Percentiles rank a stretch among this genome's conserved stretches.
These are phyloP conservation scores for Drymonia ruficornis DNA, from an alignment of 2,888 invertebrate species.

Conservation along the genomic window DNA sequence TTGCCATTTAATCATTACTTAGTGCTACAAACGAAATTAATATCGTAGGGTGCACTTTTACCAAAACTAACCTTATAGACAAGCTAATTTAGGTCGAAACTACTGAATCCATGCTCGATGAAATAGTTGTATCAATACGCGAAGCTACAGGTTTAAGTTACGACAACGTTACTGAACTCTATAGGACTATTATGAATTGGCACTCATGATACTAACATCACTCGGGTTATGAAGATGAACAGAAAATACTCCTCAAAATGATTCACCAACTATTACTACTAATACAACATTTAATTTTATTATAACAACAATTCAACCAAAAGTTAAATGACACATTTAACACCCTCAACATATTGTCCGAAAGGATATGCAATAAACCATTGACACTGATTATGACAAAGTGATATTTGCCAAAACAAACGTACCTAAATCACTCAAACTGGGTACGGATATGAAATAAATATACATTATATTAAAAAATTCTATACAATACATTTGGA, in stretches of 20 bases:
- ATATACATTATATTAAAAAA: conserved; percentile 1
- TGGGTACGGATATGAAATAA: conserved; percentile 32
- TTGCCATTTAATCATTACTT: conserved; percentile 19
- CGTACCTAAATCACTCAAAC: conserved; percentile 50
- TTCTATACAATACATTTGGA: conserved; percentile 66
- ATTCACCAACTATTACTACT: conserved; percentile 37
- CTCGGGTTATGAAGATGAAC: conserved; percentile 24
- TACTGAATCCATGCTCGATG: conserved; percentile 25
- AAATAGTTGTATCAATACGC: conserved; percentile 16
- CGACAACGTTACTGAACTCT: conserved; percentile 17
- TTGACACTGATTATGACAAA: conserved; percentile 49
- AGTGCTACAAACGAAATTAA: conserved; percentile 38
- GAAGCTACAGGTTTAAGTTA: conserved; percentile 18
- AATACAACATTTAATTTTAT: conserved; percentile 43
- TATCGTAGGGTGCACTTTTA: conserved; percentile 22
- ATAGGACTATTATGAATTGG: conserved; percentile 51
- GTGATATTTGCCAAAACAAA: conserved; percentile 38
- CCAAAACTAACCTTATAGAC: conserved; percentile 12
- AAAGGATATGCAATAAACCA: conserved; percentile 61
- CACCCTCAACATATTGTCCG: conserved; percentile 54
- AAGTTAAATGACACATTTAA: conserved; percentile 36
- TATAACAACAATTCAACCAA: conserved; percentile 34
- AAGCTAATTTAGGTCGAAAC: conserved; percentile 20
- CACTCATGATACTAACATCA: conserved; percentile 52
- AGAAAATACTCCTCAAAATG: conserved; percentile 34